phyloP scores from a whole-genome alignment of 2,113 vertebrate species.

The Mastomys natalensis region DNA sequence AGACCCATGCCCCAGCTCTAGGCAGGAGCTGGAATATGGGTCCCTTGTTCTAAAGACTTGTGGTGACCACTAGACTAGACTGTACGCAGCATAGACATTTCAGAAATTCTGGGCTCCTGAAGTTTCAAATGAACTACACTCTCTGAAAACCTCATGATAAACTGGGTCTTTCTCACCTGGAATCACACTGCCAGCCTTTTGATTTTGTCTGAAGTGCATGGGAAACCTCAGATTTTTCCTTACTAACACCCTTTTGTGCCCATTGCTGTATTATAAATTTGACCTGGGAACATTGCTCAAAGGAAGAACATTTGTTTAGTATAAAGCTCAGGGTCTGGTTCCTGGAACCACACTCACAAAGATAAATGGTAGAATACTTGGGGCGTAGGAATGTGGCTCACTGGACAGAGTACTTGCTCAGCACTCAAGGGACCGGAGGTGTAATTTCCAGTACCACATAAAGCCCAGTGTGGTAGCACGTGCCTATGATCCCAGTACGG shows the following conservation, averaged over 20 bases:
- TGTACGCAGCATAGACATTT: not conserved
- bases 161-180: not conserved
- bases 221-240: not conserved
- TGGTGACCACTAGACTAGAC: not conserved
- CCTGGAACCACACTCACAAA: not conserved
- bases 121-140: not conserved
- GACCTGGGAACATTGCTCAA: too few species aligned
- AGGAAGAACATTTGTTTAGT: not conserved
- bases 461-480: not conserved
- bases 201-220: constrained; percentile 16
- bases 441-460: not conserved
- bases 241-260: not conserved
- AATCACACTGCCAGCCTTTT: not conserved
- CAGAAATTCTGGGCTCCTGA: not conserved
- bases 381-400: too few species aligned
- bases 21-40: not conserved
- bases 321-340: too few species aligned
- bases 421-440: not conserved
- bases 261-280: not conserved
- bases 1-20: not conserved
- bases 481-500: too few species aligned
- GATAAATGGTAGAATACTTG: not conserved
- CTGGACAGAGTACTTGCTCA: not conserved
- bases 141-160: not conserved
- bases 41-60: not conserved